phyloP scores from a whole-genome alignment of 2,797 vertebrate species.

The Falco naumanni region DNA sequence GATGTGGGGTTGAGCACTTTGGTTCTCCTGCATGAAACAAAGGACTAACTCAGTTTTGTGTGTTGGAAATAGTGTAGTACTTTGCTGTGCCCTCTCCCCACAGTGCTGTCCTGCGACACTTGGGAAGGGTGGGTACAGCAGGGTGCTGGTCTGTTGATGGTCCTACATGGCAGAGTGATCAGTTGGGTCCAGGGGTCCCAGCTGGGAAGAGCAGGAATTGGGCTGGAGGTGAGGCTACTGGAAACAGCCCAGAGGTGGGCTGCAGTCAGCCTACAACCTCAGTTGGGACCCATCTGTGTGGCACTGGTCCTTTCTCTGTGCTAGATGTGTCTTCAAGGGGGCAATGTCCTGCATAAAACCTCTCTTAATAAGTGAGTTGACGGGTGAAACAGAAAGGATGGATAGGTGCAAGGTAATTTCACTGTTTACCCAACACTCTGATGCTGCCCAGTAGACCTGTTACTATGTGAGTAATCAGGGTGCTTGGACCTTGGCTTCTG shows the following conservation, averaged over 20 bases:
- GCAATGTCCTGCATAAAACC: background rate
- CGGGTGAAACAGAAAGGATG: background rate
- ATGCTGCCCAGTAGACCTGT: background rate
- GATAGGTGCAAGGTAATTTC: too few relatives aligned
- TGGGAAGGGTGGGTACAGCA: background rate
- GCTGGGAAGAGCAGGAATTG: background rate
- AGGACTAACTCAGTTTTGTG: background rate
- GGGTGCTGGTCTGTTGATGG: background rate
- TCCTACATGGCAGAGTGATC: background rate
- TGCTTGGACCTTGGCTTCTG: background rate
- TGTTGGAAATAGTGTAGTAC: background rate
- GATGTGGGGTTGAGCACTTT: background rate
- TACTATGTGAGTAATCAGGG: too few relatives aligned
- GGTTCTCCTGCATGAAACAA: background rate
- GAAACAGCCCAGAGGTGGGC: background rate
- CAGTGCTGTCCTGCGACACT: background rate
- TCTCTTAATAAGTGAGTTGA: too few relatives aligned
- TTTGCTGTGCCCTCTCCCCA: background rate
- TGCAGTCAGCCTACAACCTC: background rate
- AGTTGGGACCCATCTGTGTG: rapidly evolving
- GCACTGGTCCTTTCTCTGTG: rapidly evolving
- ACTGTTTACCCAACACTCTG: background rate
- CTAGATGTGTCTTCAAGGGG: background rate
- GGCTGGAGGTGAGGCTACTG: background rate
- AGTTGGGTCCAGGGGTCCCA: background rate